Evolutionary conservation across 2,113 vertebrate genomes (phyloP).

Genomic region (Illadopsis cleaveri): DNA sequence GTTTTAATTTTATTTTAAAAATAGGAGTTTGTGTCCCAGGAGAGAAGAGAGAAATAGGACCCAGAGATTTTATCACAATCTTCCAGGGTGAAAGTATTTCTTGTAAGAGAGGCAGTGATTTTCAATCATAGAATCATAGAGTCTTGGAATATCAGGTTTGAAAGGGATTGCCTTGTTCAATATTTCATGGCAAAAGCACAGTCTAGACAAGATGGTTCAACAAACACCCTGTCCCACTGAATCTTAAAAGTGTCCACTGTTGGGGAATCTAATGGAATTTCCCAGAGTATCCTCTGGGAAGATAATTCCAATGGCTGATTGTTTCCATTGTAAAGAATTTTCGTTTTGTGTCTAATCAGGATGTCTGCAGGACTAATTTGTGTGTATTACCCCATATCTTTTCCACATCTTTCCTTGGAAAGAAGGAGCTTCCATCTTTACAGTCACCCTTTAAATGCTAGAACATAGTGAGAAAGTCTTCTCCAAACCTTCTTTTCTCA

Average conservation of each 20-base stretch:
- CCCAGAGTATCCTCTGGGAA: not conserved
- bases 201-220: not conserved
- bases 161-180: not conserved
- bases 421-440: not conserved
- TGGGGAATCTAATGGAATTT: not conserved
- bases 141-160: not conserved
- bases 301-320: not conserved
- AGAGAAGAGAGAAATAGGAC: not conserved
- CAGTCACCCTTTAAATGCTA: not conserved
- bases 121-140: not conserved
- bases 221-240: not conserved
- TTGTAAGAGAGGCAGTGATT: not conserved
- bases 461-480: not conserved
- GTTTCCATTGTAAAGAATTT: not conserved
- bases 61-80: not conserved
- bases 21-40: not conserved
- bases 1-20: not conserved
- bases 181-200: not conserved
- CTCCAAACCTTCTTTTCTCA: not conserved
- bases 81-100: not conserved
- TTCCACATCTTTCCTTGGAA: not conserved
- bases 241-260: not conserved
- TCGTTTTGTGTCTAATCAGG: not conserved
- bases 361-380: not conserved
- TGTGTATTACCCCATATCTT: not conserved